Percentiles rank a stretch among this genome's conserved stretches.
Conservation (phyloP, 2,113 vertebrate species). For the Zapus hudsonius region DNA sequence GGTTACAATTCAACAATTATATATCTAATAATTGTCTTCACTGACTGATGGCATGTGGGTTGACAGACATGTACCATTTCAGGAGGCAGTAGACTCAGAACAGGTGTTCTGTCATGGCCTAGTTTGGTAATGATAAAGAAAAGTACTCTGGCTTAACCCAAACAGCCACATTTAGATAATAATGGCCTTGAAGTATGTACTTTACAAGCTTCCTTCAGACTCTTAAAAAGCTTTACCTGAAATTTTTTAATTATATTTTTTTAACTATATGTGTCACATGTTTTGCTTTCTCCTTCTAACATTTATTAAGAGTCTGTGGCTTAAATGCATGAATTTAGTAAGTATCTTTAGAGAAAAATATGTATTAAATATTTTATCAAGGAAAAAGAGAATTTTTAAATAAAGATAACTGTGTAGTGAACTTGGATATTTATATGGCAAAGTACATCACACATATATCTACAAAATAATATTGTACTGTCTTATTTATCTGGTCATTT, state of each 20-base stretch:
- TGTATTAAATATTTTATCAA: not conserved
- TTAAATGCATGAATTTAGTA: conserved; percentile 1
- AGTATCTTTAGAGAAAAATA: not conserved
- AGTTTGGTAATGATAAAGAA: not conserved
- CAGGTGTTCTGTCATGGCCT: not conserved
- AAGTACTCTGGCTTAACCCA: not conserved
- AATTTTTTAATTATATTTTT: not conserved
- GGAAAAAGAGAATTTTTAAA: not conserved
- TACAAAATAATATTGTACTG: not conserved
- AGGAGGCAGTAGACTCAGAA: not conserved
- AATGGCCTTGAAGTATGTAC: not conserved
- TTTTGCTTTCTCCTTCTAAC: not conserved
- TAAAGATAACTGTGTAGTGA: not conserved
- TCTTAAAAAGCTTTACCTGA: not conserved
- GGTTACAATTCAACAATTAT: not conserved
- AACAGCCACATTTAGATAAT: not conserved
- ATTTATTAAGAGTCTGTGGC: not conserved
- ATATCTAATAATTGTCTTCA: not conserved
- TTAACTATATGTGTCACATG: not conserved
- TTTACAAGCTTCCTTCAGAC: not conserved
- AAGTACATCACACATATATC: not conserved
- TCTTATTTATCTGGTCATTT: not conserved
- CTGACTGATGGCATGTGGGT: not conserved
- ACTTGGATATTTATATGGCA: not conserved
- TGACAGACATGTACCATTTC: not conserved